Conservation (phyloP, 2,113 vertebrate genomes). For the Lathamus discolor region DNA sequence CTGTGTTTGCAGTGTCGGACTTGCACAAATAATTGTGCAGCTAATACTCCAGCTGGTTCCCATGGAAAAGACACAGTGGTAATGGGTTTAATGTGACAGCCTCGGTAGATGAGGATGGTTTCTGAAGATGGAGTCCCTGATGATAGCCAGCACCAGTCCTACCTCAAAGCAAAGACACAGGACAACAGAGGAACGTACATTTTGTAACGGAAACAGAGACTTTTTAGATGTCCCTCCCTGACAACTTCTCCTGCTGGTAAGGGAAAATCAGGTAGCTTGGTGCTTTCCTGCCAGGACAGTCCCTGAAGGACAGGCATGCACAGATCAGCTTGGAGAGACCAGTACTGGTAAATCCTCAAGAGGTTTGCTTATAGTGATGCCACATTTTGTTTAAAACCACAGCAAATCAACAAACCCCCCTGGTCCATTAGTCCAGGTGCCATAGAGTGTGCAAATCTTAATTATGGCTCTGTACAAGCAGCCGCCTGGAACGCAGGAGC, state of each 20-base stretch:
- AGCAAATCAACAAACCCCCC: not conserved
- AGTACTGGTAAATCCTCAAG: accelerated
- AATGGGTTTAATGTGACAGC: accelerated
- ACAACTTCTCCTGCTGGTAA: not conserved
- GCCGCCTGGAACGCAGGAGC: accelerated
- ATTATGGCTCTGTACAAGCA: not conserved
- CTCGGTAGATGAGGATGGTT: not conserved
- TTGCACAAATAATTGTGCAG: not conserved
- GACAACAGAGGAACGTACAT: accelerated
- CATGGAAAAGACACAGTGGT: not conserved
- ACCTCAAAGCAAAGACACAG: not conserved
- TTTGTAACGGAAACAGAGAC: not conserved
- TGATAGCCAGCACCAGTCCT: not conserved
- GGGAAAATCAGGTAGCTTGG: not conserved
- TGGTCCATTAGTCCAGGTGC: not conserved
- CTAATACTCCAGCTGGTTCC: not conserved
- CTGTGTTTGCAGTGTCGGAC: not conserved
- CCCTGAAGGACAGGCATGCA: not conserved
- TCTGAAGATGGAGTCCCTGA: not conserved
- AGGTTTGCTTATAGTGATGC: accelerated
- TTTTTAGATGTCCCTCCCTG: not conserved
- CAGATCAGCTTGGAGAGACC: not conserved
- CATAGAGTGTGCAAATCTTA: not conserved
- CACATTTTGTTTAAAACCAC: not conserved
- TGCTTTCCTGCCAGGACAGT: not conserved